Evolutionary conservation across 2,113 vertebrate species (phyloP).

Genomic region (Picathartes gymnocephalus): DNA sequence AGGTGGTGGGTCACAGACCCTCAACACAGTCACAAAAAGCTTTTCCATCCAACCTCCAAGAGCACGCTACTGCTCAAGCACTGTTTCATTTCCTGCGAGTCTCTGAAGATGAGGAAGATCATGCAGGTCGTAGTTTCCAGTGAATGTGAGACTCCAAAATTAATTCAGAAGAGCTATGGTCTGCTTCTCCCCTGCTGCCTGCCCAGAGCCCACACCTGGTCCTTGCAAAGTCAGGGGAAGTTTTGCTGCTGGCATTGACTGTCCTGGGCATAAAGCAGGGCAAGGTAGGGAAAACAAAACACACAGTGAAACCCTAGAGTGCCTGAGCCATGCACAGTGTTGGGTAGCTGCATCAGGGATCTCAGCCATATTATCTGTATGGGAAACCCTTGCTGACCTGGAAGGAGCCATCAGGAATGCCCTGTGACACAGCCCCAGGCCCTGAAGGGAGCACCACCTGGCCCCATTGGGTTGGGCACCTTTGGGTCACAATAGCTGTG

Average conservation of each 20-base stretch:
- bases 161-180: background rate
- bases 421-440: accelerated
- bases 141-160: background rate
- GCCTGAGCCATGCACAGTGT: background rate
- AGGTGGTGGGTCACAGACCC: background rate
- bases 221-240: background rate
- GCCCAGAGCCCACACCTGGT: background rate
- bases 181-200: background rate
- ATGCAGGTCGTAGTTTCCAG: background rate
- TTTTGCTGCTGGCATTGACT: background rate
- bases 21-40: background rate
- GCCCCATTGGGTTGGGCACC: background rate
- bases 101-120: background rate
- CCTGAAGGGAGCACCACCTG: background rate
- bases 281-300: background rate
- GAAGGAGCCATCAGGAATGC: background rate
- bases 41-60: background rate
- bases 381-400: background rate
- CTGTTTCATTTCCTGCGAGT: background rate
- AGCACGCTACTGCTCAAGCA: background rate
- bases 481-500: accelerated
- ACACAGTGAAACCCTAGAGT: background rate
- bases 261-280: background rate
- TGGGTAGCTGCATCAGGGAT: background rate
- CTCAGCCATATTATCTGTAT: background rate